These are phyloP conservation scores for Tetrao urogallus DNA, from an alignment of 2,113 vertebrate species.

Conservation along the genomic window DNA sequence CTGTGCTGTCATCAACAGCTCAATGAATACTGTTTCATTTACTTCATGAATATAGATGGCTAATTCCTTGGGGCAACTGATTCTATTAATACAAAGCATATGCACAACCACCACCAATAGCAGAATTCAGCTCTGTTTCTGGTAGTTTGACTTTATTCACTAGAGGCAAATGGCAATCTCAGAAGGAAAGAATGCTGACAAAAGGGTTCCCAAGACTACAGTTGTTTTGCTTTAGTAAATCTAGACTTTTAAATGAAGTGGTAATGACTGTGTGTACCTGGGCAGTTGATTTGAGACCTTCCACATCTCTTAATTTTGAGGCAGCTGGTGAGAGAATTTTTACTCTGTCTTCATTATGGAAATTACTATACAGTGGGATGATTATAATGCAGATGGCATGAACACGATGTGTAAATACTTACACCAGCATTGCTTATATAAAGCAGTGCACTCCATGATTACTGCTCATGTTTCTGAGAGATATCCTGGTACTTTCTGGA, in stretches of 20 bases:
- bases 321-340: slow-evolving; percentile 50
- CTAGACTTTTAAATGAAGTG: neutral
- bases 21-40: slow-evolving; percentile 15
- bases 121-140: slow-evolving; percentile 15
- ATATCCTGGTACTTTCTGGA: neutral
- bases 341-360: slow-evolving; percentile 42
- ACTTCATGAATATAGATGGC: slow-evolving; percentile 62
- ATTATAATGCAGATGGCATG: neutral
- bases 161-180: neutral
- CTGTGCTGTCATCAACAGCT: slow-evolving; percentile 18
- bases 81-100: slow-evolving; percentile 50
- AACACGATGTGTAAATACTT: accelerated
- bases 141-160: slow-evolving; percentile 22
- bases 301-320: neutral
- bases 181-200: slow-evolving; percentile 4
- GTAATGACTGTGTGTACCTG: neutral
- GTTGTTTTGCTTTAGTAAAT: slow-evolving; percentile 3
- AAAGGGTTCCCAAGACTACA: neutral
- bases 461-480: neutral
- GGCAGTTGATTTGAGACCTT: slow-evolving; percentile 52
- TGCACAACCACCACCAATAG: slow-evolving; percentile 10
- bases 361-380: slow-evolving; percentile 29
- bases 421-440: neutral
- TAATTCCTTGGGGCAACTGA: slow-evolving; percentile 20
- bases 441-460: neutral